Conservation (phyloP, 2,888 invertebrate genomes). For the Andrena dorsata region DNA sequence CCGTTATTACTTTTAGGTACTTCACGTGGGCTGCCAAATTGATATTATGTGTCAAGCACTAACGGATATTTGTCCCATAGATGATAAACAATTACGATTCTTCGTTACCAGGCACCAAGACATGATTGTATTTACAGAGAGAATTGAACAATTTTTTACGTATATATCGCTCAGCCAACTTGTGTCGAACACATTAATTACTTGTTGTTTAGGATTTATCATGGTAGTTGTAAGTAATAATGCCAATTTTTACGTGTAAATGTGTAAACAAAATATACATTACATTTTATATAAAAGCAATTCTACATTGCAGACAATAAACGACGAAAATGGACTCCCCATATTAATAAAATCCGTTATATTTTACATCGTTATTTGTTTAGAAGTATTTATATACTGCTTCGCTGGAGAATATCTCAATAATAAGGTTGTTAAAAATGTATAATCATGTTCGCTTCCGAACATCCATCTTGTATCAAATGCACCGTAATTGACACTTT, state of each 20-base stretch:
- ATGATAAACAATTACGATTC: constrained; percentile 22
- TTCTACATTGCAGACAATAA: constrained; percentile 55
- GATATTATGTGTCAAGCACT: constrained; percentile 59
- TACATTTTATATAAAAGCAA: neutral
- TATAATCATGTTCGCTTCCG: neutral
- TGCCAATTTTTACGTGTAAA: neutral
- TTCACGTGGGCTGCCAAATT: constrained; percentile 67
- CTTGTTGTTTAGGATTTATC: constrained; percentile 64
- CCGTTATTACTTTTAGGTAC: constrained; percentile 53
- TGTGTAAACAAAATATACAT: neutral
- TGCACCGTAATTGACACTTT: neutral
- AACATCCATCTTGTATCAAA: neutral
- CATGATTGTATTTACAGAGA: constrained; percentile 52
- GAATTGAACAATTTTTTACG: constrained; percentile 61
- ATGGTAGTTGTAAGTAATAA: neutral
- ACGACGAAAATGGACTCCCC: constrained; percentile 7
- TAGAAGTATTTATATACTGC: constrained; percentile 66
- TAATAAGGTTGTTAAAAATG: constrained; percentile 60
- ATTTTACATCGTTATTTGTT: constrained; percentile 48
- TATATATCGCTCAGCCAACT: constrained; percentile 67
- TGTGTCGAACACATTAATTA: constrained; percentile 61
- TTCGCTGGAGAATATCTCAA: constrained; percentile 69
- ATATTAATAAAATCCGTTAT: constrained; percentile 55
- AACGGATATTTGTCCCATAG: constrained; percentile 17
- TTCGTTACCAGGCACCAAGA: constrained; percentile 60